Conservation (phyloP, 1,140 invertebrate genomes). For the Sycophaga agraensis region DNA sequence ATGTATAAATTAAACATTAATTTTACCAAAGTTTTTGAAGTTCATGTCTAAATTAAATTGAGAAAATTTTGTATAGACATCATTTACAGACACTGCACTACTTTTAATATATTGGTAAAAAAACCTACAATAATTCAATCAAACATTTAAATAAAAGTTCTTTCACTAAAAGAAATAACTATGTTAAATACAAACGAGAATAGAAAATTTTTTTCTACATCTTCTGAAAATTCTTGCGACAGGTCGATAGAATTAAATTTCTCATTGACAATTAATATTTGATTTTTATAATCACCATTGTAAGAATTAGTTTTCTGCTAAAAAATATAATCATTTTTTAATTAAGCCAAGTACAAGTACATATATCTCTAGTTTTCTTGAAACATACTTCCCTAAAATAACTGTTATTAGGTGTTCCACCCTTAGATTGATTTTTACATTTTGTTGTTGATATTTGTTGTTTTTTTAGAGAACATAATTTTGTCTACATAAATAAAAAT, state of each 20-base stretch:
- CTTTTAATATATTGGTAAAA: slow-evolving; percentile 28
- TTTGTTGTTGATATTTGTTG: neutral
- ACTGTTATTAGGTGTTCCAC: no score
- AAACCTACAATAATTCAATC: slow-evolving; percentile 21
- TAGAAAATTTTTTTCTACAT: slow-evolving; percentile 19
- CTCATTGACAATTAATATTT: neutral
- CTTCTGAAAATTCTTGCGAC: neutral
- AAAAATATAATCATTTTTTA: neutral
- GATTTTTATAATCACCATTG: neutral
- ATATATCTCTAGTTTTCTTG: neutral
- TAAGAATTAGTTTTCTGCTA: neutral
- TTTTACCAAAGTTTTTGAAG: slow-evolving; percentile 11
- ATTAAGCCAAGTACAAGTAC: neutral
- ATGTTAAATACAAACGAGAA: slow-evolving; percentile 24
- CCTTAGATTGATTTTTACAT: neutral
- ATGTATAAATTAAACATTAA: neutral
- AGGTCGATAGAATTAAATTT: neutral
- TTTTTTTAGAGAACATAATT: no score
- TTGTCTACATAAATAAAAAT: no score
- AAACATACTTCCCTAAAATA: no score
- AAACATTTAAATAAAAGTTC: neutral
- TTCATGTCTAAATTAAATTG: slow-evolving; percentile 4
- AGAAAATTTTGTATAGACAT: slow-evolving; percentile 13
- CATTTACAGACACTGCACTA: slow-evolving; percentile 16
- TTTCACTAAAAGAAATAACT: neutral